These are phyloP conservation scores for Zootermopsis nevadensis DNA, from an alignment of 2,888 invertebrate genomes.

Conservation along the genomic window DNA sequence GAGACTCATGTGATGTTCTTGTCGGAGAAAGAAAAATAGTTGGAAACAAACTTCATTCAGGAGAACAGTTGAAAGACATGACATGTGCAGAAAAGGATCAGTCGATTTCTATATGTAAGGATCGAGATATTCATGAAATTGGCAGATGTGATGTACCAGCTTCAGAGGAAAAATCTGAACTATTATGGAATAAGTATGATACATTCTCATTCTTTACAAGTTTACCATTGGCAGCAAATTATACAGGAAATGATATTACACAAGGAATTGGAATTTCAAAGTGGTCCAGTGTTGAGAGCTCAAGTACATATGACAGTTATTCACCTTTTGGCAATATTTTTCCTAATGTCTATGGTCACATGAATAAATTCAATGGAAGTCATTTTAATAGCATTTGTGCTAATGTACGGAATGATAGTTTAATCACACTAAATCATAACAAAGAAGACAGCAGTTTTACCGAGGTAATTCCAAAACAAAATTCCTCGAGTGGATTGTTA, in stretches of 20 bases:
- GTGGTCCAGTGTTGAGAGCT: slow-evolving; percentile 36
- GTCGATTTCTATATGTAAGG: not conserved
- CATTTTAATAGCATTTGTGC: not conserved
- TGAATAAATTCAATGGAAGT: not conserved
- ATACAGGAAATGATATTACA: slow-evolving; percentile 29
- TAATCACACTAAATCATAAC: slow-evolving; percentile 72
- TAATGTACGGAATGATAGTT: slow-evolving; percentile 59
- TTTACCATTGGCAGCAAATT: slow-evolving; percentile 38
- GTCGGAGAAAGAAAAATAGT: slow-evolving; percentile 36
- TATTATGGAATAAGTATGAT: slow-evolving; percentile 39
- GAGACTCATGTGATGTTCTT: not conserved
- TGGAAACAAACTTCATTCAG: not conserved
- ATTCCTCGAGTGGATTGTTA: not conserved
- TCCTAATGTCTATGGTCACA: not conserved
- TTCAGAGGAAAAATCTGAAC: slow-evolving; percentile 21
- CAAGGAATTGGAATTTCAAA: slow-evolving; percentile 4
- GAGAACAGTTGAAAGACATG: not conserved
- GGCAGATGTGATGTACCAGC: not conserved
- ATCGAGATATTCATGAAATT: slow-evolving; percentile 15
- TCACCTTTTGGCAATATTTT: not conserved
- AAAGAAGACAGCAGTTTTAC: slow-evolving; percentile 72
- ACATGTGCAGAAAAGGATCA: not conserved
- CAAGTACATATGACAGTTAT: not conserved
- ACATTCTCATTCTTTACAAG: slow-evolving; percentile 45
- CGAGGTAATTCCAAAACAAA: slow-evolving; percentile 66